Conservation (phyloP, 2,888 invertebrate genomes). For the Hipparchia sbordonii region DNA sequence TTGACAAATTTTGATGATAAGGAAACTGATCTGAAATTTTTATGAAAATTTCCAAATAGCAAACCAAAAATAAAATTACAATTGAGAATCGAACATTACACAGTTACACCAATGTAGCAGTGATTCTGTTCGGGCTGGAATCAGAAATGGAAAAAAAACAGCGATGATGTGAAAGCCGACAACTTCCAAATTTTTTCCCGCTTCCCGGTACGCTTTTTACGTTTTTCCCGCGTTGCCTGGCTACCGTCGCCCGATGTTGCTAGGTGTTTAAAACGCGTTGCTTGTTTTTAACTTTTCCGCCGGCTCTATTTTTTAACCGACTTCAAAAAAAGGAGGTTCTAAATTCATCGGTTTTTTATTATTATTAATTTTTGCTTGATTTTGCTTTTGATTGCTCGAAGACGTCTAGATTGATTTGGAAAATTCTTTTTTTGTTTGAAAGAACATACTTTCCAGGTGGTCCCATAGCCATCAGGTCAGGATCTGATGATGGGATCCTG, state of each 20-base stretch:
- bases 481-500: too few species aligned
- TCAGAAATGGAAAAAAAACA: conserved; percentile 1
- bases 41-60: background rate
- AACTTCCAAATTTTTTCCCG: conserved; percentile 49
- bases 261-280: conserved; percentile 42
- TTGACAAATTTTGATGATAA: too few species aligned
- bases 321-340: background rate
- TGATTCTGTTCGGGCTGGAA: conserved; percentile 8
- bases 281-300: conserved; percentile 3
- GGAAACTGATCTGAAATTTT: too few species aligned
- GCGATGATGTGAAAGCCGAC: conserved; percentile 38
- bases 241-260: conserved; percentile 47
- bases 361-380: too few species aligned
- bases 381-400: too few species aligned
- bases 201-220: conserved; percentile 46
- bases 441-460: too few species aligned
- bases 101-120: conserved; percentile 2
- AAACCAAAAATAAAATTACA: background rate
- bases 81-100: conserved; percentile 11
- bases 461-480: too few species aligned
- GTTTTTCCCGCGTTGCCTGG: conserved; percentile 48
- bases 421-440: too few species aligned
- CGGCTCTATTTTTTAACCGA: conserved; percentile 49
- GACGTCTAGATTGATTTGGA: too few species aligned
- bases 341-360: too few species aligned